Evolutionary conservation across 2,113 vertebrate species (phyloP), one percentile per base, ranked within the genome.

Genomic region (Pseudopodoces humilis): DNA sequence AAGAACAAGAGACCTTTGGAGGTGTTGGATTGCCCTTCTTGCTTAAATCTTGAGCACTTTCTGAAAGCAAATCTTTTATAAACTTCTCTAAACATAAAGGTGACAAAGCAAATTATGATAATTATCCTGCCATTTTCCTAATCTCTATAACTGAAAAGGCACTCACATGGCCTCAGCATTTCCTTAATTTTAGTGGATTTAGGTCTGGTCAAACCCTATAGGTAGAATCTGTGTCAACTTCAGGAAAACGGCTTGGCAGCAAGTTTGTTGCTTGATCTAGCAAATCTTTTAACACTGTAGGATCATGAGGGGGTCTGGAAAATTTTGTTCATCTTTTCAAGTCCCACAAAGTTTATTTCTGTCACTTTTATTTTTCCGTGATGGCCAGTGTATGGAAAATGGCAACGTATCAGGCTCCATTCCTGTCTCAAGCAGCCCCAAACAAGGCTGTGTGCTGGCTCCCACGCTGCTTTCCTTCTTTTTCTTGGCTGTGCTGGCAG

Each of bases 391-490:
- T 52, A 94, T 86, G 92, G 96, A 97, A 96, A 94, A 96, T 93
- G 95, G 96, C 94, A 96, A 56, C 7, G 4, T 47, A 56, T 94
- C 64, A 94, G 94, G 60, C 90, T 92, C 92, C 86, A 44, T 37
- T 78, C 76, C 91, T n/a, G 83, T 63, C 86, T 88, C 46, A 16
- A 74, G 83, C 90, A 95, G 86, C 80, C 96, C 88, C 92, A 96
- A 93, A 94, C 88, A 94, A 88, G 92, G 86, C 85, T 91, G 33
- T 81, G 80, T 81, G 52, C 92, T 97, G 92, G 91, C 94, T 96
- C 83, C 69, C 96, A 96, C 6, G 68, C 96, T 94, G 96, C 10
- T 96, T 97, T 96, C 94, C 83, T 88, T 97, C 96, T 97, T 96
- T 97, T 94, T 95, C 94, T 97, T 97, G 96, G 96, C 95, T 50